Conservation (phyloP, 2,888 invertebrate genomes). For the Heliconius aoede region DNA sequence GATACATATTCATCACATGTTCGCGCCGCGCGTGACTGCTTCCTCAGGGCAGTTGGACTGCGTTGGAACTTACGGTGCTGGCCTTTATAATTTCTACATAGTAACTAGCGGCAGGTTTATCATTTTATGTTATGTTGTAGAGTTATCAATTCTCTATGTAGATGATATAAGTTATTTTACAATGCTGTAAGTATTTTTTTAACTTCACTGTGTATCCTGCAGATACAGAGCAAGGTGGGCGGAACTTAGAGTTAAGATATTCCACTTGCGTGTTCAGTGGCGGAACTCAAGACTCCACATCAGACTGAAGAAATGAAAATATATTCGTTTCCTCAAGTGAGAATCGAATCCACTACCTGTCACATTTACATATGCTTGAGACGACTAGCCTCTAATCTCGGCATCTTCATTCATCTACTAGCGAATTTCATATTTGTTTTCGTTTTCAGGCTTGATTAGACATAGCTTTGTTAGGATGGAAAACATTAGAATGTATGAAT, state of each 20-base stretch:
- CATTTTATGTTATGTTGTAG: neutral
- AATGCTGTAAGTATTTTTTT: neutral
- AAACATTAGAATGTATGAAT: too few species aligned
- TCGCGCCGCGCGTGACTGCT: slow-evolving; percentile 81
- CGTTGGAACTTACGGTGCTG: slow-evolving; percentile 25
- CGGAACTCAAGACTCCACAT: too few species aligned
- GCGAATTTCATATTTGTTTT: neutral
- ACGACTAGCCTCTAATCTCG: too few species aligned
- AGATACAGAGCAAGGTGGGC: too few species aligned
- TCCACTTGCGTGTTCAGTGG: too few species aligned
- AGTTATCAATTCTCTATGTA: neutral
- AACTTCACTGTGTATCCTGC: neutral
- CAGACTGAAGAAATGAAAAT: too few species aligned
- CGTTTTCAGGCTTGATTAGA: neutral
- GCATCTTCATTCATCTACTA: neutral
- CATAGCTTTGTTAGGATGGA: neutral
- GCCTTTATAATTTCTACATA: neutral
- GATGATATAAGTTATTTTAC: neutral
- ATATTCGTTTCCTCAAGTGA: too few species aligned
- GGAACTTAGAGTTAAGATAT: too few species aligned
- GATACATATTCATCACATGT: slow-evolving; percentile 81
- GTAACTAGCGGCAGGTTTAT: neutral
- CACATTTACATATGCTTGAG: too few species aligned
- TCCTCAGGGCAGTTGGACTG: slow-evolving; percentile 66
- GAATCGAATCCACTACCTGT: too few species aligned